Base-by-base conservation (phyloP, 2,797 vertebrate genomes). In the Chrosomus eos region DNA sequence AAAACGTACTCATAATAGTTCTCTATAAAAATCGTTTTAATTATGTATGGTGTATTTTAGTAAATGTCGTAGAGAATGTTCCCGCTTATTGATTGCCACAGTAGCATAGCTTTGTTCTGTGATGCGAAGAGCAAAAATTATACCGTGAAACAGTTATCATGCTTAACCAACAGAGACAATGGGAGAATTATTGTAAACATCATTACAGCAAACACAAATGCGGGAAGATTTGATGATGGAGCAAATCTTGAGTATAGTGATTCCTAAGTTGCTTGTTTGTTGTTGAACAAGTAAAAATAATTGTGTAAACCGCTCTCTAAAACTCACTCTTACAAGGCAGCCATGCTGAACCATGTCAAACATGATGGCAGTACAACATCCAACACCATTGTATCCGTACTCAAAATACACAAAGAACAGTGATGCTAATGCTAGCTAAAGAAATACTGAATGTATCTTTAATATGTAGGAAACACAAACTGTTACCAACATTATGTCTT, bases 401-500 rank as follows among this genome's bases (percentile, higher is more conserved):
- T 75, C 21, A 58, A 38, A 38, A 33, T 26, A 76, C 31, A 36
- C 33, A 38, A 10, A 76, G 33, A 58, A 18, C 33, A 38, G 23
- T 16, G 33, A 76, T 18, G 11, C 33, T 58, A 38, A 31, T 7
- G 5, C 18, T 31, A 51, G 40, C 9, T 13, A 18, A 36, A 36
- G 5, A 55, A 55, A 48, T 36, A 75, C 28, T 36, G 26, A 28
- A 62, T 62, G 10, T 33, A 68, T 38, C 21, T 68, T 71, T 26
- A 71, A 71, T 43, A 26, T 43, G 6, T 68, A n/a, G 16, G 8
- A 28, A 10, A 62, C 23, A 19, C 16, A 43, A 62, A 77, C 75
- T 18, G 4, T 62, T n/a, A 77, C 38, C 75, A 28, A 43, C 55
- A 77, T 36, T 77, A 43, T 71, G 55, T 62, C 16, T 28, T 77